Evolutionary conservation across 92 coral and sea anemone genomes (phyloP).

Genomic region (Paragorgia papillata): DNA sequence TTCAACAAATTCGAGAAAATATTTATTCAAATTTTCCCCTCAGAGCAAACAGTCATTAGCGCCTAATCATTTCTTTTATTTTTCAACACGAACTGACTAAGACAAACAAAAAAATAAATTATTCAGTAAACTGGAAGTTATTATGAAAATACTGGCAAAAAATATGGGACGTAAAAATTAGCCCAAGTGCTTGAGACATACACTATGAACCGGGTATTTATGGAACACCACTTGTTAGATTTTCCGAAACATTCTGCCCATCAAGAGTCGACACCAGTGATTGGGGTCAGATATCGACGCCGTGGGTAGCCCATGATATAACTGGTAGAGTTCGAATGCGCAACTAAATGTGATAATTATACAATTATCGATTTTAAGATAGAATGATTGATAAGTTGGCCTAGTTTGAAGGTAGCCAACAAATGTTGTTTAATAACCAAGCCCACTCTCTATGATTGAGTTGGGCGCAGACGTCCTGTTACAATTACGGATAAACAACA

Average conservation of each 20-base stretch:
- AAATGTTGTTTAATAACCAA: conserved; percentile 25
- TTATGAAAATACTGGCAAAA: conserved; percentile 13
- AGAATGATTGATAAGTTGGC: conserved; percentile 31
- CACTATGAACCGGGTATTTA: not conserved
- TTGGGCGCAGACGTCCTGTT: conserved; percentile 7
- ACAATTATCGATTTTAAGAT: conserved; percentile 45
- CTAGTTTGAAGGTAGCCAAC: conserved; percentile 16
- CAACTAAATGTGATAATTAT: conserved; percentile 45
- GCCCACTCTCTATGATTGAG: conserved; percentile 14
- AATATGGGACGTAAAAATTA: not conserved
- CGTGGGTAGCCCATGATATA: not conserved
- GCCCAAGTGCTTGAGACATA: conserved; percentile 7
- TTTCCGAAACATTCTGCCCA: conserved; percentile 15
- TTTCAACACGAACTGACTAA: conserved; percentile 40
- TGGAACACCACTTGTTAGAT: not conserved
- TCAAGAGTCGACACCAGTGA: not conserved
- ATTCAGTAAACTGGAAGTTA: conserved; percentile 25
- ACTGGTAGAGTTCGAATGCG: conserved; percentile 17
- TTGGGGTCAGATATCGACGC: conserved; percentile 8
- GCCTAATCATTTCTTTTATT: conserved; percentile 45
- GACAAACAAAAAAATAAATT: conserved; percentile 40
- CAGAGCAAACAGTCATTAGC: conserved; percentile 44
- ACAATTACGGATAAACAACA: conserved; percentile 5
- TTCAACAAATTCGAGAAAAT: conserved; percentile 42
- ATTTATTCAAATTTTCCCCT: conserved; percentile 40